phyloP scores from a whole-genome alignment of 2,797 vertebrate genomes.

The Poecilia wingei region DNA sequence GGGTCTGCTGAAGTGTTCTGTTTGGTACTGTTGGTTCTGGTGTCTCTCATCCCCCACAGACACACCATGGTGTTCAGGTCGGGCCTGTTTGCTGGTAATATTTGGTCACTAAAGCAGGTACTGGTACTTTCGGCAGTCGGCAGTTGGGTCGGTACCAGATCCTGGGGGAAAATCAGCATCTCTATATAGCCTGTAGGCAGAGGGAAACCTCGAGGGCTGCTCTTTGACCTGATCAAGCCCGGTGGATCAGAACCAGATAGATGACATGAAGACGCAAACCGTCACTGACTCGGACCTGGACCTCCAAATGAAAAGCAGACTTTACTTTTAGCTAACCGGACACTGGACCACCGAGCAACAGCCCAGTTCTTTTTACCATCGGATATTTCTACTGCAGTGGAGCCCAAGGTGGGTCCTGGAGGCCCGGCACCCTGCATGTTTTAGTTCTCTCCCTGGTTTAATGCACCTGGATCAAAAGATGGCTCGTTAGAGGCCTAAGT shows the following conservation, averaged over 20 bases:
- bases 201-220: background rate
- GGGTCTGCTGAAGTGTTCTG: background rate
- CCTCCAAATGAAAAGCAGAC: background rate
- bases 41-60: background rate
- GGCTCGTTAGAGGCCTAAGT: no score
- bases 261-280: background rate
- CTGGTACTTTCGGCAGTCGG: background rate
- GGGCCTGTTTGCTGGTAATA: background rate
- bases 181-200: background rate
- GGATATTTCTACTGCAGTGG: background rate
- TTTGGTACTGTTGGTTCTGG: background rate
- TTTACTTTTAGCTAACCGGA: background rate
- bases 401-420: no score
- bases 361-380: background rate
- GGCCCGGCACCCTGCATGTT: no score
- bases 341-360: background rate
- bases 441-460: no score
- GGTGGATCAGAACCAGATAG: background rate
- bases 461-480: no score
- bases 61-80: background rate
- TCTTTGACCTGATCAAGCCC: background rate
- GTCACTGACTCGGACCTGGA: background rate
- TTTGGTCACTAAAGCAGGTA: background rate
- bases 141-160: background rate
- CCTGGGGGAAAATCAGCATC: background rate